phyloP scores from a whole-genome alignment of 2,797 vertebrate genomes.

The Bovichtus diacanthus region DNA sequence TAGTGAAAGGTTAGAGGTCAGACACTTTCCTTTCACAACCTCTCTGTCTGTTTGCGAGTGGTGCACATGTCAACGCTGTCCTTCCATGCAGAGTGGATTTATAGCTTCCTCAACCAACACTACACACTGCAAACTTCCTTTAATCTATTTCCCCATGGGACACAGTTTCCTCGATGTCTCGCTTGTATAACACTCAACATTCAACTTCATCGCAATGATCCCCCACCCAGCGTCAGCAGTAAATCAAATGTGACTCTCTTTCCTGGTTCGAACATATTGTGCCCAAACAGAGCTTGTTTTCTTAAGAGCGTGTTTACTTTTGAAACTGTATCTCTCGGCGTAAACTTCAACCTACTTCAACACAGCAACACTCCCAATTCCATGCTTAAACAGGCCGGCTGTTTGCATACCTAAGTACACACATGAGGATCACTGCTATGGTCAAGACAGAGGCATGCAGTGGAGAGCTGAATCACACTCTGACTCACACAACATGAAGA shows the following conservation, averaged over 20 bases:
- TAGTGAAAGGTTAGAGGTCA: conserved; percentile 36
- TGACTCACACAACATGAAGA: conserved; percentile 27
- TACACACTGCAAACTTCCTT: conserved; percentile 66
- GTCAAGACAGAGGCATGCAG: background rate
- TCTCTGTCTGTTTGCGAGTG: conserved; percentile 43
- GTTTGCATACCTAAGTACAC: conserved; percentile 49
- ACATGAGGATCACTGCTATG: conserved; percentile 13
- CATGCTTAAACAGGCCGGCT: conserved; percentile 70
- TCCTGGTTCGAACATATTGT: background rate
- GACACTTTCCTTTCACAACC: conserved; percentile 36
- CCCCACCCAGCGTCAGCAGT: conserved; percentile 2
- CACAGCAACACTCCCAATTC: conserved; percentile 57
- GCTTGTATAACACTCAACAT: conserved; percentile 1
- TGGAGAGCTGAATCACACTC: conserved; percentile 26
- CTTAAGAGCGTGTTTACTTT: background rate
- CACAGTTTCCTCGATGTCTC: conserved; percentile 37
- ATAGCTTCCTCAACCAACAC: conserved; percentile 63
- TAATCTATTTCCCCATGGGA: conserved; percentile 51
- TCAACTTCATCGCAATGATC: conserved; percentile 12
- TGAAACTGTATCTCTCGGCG: conserved; percentile 31
- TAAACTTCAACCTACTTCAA: conserved; percentile 52
- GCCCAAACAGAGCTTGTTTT: conserved; percentile 15
- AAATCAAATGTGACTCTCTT: conserved; percentile 2
- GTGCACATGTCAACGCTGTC: conserved; percentile 25
- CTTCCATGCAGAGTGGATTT: conserved; percentile 34